Percentiles rank a stretch among this genome's conserved stretches.
These are phyloP conservation scores for Enteromius trimaculatus DNA, from an alignment of 2,797 vertebrate genomes.

Conservation along the genomic window DNA sequence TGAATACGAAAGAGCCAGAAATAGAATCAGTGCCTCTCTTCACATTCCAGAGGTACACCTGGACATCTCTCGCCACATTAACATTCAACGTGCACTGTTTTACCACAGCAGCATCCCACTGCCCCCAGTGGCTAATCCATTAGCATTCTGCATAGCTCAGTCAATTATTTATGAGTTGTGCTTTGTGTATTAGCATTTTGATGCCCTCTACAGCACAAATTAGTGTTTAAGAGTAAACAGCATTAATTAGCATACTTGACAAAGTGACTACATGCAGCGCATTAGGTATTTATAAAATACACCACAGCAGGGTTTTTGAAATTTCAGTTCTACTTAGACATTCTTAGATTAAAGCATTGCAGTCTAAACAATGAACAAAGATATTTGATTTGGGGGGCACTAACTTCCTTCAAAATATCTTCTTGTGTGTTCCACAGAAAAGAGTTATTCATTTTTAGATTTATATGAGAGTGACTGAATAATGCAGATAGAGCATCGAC, in stretches of 20 bases:
- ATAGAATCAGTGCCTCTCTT: neutral
- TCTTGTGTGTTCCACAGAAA: neutral
- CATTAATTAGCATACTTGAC: constrained; percentile 37
- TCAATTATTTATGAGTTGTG: constrained; percentile 33
- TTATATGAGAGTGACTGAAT: neutral
- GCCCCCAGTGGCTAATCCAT: constrained; percentile 27
- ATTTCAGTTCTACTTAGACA: neutral
- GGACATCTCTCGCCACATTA: constrained; percentile 42
- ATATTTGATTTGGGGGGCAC: neutral
- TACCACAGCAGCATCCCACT: constrained; percentile 11
- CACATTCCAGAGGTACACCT: constrained; percentile 5
- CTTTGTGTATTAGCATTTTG: constrained; percentile 8
- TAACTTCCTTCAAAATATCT: neutral
- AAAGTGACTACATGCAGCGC: neutral
- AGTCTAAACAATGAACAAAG: neutral
- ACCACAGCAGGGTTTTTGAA: neutral
- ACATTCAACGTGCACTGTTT: constrained; percentile 19
- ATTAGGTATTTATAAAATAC: constrained; percentile 12
- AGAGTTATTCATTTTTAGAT: neutral
- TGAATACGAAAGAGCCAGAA: neutral
- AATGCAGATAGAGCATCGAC: no score
- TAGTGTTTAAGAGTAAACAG: constrained; percentile 6
- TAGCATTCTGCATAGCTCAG: constrained; percentile 18
- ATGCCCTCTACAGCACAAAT: constrained; percentile 31
- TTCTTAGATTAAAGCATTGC: neutral